A percentile compares a stretch with the other conserved stretches of the same genome.
These are phyloP conservation scores for Lepus townsendii DNA, from an alignment of 2,797 vertebrate genomes.

Conservation along the genomic window DNA sequence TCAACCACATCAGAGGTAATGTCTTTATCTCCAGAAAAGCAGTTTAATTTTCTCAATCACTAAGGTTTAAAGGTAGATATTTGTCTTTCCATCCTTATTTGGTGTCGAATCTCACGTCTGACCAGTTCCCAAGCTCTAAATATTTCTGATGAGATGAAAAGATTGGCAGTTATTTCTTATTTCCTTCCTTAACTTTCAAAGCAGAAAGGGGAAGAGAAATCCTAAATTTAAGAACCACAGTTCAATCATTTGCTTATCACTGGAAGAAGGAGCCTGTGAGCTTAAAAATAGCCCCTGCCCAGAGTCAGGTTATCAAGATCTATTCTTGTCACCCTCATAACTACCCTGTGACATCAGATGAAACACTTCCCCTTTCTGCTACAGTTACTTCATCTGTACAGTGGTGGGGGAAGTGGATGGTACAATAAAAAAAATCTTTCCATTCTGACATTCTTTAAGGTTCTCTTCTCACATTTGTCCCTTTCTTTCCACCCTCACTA, in stretches of 20 bases:
- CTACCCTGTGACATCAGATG: slow-evolving; percentile 35
- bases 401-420: neutral
- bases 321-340: slow-evolving; percentile 54
- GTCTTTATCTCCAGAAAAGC: neutral
- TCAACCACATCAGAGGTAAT: neutral
- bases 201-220: slow-evolving; percentile 60
- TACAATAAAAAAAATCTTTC: slow-evolving; percentile 54
- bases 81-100: neutral
- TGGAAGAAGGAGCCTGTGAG: slow-evolving; percentile 58
- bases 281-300: slow-evolving; percentile 67
- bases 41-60: neutral
- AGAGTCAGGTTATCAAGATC: slow-evolving; percentile 47
- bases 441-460: neutral
- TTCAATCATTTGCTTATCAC: slow-evolving; percentile 62
- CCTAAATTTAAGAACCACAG: neutral
- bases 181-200: slow-evolving; percentile 42
- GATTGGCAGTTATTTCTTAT: slow-evolving; percentile 15
- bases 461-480: neutral
- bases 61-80: neutral
- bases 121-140: slow-evolving; percentile 1
- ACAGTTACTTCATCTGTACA: slow-evolving; percentile 5
- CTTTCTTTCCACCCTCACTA: neutral
- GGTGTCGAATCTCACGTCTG: slow-evolving; percentile 8
- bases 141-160: neutral
- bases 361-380: slow-evolving; percentile 53